phyloP scores from a whole-genome alignment of 2,888 invertebrate species.

The Drosophila koepferae region DNA sequence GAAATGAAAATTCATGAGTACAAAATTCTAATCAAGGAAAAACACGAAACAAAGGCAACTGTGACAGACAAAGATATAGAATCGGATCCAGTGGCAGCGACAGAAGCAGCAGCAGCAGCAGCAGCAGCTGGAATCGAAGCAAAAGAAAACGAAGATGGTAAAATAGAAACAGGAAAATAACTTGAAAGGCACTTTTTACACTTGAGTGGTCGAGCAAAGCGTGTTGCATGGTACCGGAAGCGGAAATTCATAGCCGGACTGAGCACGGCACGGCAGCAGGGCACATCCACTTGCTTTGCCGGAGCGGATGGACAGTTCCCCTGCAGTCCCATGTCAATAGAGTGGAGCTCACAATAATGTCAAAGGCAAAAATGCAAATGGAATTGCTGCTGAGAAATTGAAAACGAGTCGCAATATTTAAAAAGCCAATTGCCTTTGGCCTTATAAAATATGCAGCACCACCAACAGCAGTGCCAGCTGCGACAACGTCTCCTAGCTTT shows the following conservation, averaged over 20 bases:
- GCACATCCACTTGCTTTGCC: slow-evolving; percentile 51
- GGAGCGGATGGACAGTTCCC: slow-evolving; percentile 40
- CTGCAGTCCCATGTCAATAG: slow-evolving; percentile 68
- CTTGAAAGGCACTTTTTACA: slow-evolving; percentile 77
- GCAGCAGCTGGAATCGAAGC: slow-evolving; percentile 13
- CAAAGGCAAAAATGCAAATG: slow-evolving; percentile 71
- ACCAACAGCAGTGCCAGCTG: slow-evolving; percentile 32
- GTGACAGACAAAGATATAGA: slow-evolving; percentile 23
- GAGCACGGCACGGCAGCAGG: slow-evolving; percentile 28
- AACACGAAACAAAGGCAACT: slow-evolving; percentile 58
- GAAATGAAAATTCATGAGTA: slow-evolving; percentile 76
- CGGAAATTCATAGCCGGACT: slow-evolving; percentile 76
- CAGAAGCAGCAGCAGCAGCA: slow-evolving; percentile 9
- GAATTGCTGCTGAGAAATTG: slow-evolving; percentile 65
- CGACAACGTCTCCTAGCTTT: slow-evolving; percentile 14
- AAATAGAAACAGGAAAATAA: slow-evolving; percentile 68
- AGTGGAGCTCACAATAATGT: slow-evolving; percentile 47
- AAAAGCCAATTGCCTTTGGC: slow-evolving; percentile 54
- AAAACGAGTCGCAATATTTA: slow-evolving; percentile 69
- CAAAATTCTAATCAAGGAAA: slow-evolving; percentile 71
- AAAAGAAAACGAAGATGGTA: slow-evolving; percentile 49
- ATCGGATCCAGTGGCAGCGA: slow-evolving; percentile 1
- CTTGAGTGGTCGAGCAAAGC: slow-evolving; percentile 72
- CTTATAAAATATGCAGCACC: slow-evolving; percentile 52
- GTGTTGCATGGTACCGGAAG: slow-evolving; percentile 71